These are phyloP conservation scores for Isaurus tuberculatus DNA, from an alignment of 92 coral and sea anemone species.

Conservation along the genomic window DNA sequence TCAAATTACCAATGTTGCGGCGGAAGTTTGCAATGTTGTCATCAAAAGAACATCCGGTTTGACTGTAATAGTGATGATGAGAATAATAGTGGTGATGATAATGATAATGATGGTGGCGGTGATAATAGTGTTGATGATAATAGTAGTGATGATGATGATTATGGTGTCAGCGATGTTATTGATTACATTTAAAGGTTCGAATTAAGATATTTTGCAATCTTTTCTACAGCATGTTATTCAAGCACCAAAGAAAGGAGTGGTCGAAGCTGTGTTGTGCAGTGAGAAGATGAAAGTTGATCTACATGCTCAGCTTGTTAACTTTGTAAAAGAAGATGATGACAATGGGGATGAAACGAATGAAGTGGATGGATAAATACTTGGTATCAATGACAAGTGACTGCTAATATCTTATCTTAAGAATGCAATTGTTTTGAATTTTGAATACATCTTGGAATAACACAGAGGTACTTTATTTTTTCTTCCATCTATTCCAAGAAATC, in stretches of 20 bases:
- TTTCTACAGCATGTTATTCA: conserved; percentile 84
- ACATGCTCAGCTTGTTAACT: conserved; percentile 86
- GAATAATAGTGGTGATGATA: no score
- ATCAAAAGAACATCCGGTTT: no score
- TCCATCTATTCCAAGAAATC: no score
- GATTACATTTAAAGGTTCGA: not conserved
- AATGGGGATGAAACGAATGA: conserved; percentile 48
- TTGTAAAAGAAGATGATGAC: conserved; percentile 61
- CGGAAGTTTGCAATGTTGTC: no score
- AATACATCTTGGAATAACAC: no score
- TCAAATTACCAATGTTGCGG: no score
- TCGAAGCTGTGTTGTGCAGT: conserved; percentile 74
- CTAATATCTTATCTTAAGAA: not conserved
- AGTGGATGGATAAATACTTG: conserved; percentile 21
- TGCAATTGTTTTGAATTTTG: not conserved
- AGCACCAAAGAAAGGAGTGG: conserved; percentile 92
- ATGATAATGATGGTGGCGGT: no score
- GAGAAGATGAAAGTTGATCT: conserved; percentile 83
- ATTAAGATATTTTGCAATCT: not conserved
- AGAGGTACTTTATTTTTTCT: no score
- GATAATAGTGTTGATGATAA: no score
- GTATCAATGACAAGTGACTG: not conserved
- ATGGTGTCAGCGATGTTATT: no score
- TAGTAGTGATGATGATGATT: no score
- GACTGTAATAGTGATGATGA: no score